Base-by-base conservation (phyloP, 2,113 vertebrate species). In the Gnathochromis pfefferi region DNA sequence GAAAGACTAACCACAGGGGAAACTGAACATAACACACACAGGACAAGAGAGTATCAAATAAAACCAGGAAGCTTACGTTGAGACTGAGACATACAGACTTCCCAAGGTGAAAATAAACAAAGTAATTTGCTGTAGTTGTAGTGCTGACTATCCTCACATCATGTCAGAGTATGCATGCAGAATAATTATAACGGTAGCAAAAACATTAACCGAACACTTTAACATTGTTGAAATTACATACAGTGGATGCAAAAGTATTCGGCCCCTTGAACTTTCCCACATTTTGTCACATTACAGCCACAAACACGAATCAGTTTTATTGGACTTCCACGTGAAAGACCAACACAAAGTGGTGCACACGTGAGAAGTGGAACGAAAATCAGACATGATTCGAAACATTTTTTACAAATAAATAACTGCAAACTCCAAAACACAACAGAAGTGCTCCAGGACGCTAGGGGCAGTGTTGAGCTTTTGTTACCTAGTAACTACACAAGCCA, bases 351-450 rank as follows among this genome's bases (percentile, higher is more conserved):
- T 51, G 49, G 49, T 51, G 49, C 0, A 51, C 19, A 51, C 5
- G 17, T 51, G 49, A 51, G 49, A 51, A 51, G 17, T 5, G 49
- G 17, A n/a, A 51, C 1, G 1, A n/a, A 5, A 5, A 51, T 51
- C 49, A 51, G 0, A 5, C 49, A 3, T 51, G 49, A n/a, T 0
- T 9, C 17, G 0, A 51, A 51, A 9, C 8, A 9, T n/a, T 1
- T n/a, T 1, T n/a, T 51, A 51, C 49, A 51, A n/a, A 51, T 1
- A 51, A n/a, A 51, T 51, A 9, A 51, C 8, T 51, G 8, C 1
- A 51, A 49, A 9, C 31, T 33, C 31, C 31, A 33, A 33, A 33
- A 33, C 7, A 33, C 31, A 33, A 33, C 7, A 3, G 7, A 33
- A 33, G 31, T 33, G 31, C 31, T 33, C 31, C 31, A 33, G 31